These are phyloP conservation scores for Euproctis similis DNA, from an alignment of 2,888 invertebrate genomes.

Conservation along the genomic window DNA sequence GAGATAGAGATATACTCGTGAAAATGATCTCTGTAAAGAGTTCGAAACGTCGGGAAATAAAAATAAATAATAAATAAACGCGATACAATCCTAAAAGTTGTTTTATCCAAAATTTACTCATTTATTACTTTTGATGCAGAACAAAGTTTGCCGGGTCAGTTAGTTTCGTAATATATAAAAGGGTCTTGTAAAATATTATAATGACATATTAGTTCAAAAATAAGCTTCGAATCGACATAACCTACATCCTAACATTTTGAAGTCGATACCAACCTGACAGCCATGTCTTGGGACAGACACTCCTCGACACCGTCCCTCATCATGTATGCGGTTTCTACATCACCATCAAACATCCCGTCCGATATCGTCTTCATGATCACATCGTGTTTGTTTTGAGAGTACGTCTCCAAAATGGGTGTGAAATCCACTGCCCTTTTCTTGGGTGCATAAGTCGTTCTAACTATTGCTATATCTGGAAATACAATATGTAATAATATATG, in stretches of 20 bases:
- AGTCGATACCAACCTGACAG: conserved; percentile 15
- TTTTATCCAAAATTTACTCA: too few species aligned
- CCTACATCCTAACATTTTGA: too few species aligned
- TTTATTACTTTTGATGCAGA: too few species aligned
- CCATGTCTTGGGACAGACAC: conserved; percentile 15
- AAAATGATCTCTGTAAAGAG: too few species aligned
- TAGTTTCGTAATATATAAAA: not conserved
- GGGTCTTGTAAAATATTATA: not conserved
- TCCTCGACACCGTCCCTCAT: conserved; percentile 10
- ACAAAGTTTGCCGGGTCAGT: too few species aligned
- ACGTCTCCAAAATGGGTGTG: conserved; percentile 11
- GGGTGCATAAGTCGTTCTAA: conserved; percentile 1
- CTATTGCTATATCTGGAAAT: conserved; percentile 10
- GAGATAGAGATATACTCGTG: too few species aligned
- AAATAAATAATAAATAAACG: too few species aligned
- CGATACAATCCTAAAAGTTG: too few species aligned
- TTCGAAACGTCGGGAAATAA: too few species aligned
- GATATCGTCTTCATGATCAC: conserved; percentile 5
- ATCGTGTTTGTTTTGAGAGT: not conserved
- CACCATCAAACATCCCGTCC: conserved; percentile 12
- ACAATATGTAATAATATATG: too few species aligned
- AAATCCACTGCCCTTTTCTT: conserved; percentile 11
- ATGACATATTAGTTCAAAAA: not conserved
- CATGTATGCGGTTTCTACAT: conserved; percentile 7
- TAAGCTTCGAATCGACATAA: too few species aligned